These are phyloP conservation scores for Passer montanus DNA, from an alignment of 2,113 vertebrate species.

Conservation along the genomic window DNA sequence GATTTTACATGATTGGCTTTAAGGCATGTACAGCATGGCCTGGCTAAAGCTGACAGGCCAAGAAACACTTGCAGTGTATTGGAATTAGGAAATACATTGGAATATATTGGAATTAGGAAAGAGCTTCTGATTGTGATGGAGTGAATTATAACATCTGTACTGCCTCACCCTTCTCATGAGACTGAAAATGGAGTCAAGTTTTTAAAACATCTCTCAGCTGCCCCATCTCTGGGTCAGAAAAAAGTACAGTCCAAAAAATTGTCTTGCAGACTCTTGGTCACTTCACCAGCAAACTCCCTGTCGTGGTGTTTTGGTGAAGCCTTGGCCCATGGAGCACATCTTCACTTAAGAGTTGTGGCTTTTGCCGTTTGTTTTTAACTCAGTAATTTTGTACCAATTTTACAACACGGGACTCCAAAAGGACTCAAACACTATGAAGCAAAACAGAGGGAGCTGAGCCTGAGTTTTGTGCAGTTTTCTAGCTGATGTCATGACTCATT, in stretches of 20 bases:
- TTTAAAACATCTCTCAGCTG: too few relatives aligned
- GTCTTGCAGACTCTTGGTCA: background rate
- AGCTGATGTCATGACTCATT: background rate
- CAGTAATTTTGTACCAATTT: background rate
- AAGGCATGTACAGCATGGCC: too few relatives aligned
- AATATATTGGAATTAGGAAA: too few relatives aligned
- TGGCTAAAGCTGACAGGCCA: too few relatives aligned
- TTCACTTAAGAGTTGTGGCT: background rate
- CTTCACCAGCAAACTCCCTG: background rate
- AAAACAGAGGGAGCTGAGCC: background rate
- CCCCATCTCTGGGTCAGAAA: background rate
- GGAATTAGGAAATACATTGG: too few relatives aligned
- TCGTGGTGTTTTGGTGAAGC: background rate
- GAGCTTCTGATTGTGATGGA: too few relatives aligned
- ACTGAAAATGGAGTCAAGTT: too few relatives aligned
- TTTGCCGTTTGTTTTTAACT: background rate
- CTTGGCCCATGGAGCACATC: background rate
- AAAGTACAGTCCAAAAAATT: background rate
- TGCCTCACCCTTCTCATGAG: too few relatives aligned
- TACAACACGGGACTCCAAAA: background rate
- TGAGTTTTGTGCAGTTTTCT: background rate
- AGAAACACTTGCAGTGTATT: too few relatives aligned
- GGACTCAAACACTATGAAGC: rapidly evolving
- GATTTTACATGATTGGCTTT: too few relatives aligned
- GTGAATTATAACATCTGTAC: too few relatives aligned